Evolutionary conservation across 1,140 invertebrate species (phyloP).

Genomic region (Venturia canescens): DNA sequence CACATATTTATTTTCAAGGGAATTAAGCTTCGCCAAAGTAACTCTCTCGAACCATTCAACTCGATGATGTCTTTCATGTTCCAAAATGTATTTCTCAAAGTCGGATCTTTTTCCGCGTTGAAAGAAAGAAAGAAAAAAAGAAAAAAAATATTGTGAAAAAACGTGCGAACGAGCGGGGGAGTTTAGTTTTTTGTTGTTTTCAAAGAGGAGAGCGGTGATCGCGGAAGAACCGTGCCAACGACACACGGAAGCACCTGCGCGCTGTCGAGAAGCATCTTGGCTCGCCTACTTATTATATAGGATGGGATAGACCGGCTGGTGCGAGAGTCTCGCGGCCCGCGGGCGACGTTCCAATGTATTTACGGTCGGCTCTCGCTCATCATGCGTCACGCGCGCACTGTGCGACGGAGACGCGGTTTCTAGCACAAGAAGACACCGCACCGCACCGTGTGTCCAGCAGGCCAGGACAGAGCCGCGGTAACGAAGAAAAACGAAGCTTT

Average conservation of each 20-base stretch:
- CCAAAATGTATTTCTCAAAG: too few relatives aligned
- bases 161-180: too few relatives aligned
- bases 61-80: too few relatives aligned
- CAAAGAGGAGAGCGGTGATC: neutral
- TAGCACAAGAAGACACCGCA: neutral
- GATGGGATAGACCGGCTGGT: neutral
- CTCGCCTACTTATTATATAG: slow-evolving; percentile 1
- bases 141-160: too few relatives aligned
- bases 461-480: neutral
- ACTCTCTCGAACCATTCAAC: too few relatives aligned
- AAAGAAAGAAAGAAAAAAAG: too few relatives aligned
- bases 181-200: too few relatives aligned
- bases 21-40: too few relatives aligned
- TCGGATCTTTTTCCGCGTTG: too few relatives aligned
- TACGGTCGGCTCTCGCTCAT: neutral
- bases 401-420: neutral
- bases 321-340: slow-evolving; percentile 40
- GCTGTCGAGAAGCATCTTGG: slow-evolving; percentile 54
- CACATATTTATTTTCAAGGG: too few relatives aligned
- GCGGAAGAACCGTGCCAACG: neutral
- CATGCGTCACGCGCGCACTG: slow-evolving; percentile 40
- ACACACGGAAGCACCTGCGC: slow-evolving; percentile 67
- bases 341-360: slow-evolving; percentile 54
- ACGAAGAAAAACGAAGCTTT: slow-evolving; percentile 33
- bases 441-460: neutral